phyloP scores from a whole-genome alignment of 92 coral and sea anemone species.

The Paramuricea clavata region DNA sequence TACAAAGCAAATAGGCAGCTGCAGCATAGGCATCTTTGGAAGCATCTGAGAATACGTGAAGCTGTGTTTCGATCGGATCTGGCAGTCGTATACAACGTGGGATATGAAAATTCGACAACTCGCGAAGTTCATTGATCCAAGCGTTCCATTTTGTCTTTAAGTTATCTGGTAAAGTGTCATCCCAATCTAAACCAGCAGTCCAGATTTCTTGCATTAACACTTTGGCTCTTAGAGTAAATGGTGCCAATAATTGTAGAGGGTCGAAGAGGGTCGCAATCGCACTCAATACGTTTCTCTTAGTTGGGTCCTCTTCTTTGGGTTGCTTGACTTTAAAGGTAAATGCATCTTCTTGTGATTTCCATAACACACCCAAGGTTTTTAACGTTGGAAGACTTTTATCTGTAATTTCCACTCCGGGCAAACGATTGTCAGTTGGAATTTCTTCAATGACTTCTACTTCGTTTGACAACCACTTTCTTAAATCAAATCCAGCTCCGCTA shows the following conservation, averaged over 20 bases:
- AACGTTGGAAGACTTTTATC: neutral
- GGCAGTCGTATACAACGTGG: conserved; percentile 44
- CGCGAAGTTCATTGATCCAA: conserved; percentile 28
- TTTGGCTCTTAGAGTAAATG: conserved; percentile 59
- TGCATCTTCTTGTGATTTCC: neutral
- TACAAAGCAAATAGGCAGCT: conserved; percentile 26
- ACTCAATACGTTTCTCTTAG: conserved; percentile 41
- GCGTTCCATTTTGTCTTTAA: conserved; percentile 33
- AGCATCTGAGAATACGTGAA: conserved; percentile 43
- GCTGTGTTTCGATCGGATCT: neutral
- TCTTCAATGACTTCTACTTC: neutral
- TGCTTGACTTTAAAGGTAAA: neutral
- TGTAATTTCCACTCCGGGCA: neutral
- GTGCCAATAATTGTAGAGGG: conserved; percentile 66
- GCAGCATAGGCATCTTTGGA: conserved; percentile 57
- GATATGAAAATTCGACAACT: neutral
- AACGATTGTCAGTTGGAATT: neutral
- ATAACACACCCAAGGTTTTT: neutral
- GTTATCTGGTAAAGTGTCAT: conserved; percentile 47
- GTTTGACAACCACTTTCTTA: neutral
- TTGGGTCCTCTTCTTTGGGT: neutral
- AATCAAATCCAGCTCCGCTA: neutral
- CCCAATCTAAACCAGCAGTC: conserved; percentile 66
- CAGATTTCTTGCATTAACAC: conserved; percentile 53
- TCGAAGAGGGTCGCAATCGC: conserved; percentile 65